Conservation (phyloP, 2,113 vertebrate species). For the Apodemus sylvaticus region DNA sequence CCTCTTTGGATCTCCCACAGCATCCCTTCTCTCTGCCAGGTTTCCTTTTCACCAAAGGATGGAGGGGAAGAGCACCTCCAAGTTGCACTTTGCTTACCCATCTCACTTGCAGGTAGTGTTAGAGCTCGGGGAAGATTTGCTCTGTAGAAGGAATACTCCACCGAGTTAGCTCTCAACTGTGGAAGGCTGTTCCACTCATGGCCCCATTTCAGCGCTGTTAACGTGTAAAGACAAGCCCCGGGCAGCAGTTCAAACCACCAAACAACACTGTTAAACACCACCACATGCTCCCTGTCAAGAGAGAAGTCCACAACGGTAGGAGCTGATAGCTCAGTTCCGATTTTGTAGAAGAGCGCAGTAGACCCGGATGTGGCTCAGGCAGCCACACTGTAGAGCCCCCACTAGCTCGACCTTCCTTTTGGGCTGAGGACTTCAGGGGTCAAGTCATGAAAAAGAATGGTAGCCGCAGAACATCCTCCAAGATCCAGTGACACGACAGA, state of each 20-base stretch:
- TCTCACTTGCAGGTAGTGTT: neutral
- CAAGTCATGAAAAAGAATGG: neutral
- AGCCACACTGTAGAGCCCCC: neutral
- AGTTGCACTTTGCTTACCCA: neutral
- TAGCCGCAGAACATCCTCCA: accelerated
- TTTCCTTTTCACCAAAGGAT: neutral
- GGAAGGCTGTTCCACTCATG: neutral
- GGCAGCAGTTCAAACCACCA: constrained; percentile 14
- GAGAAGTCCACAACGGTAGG: neutral
- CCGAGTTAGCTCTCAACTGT: neutral
- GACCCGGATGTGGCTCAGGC: neutral
- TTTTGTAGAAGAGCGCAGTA: neutral
- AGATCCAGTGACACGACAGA: neutral
- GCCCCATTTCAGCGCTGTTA: constrained; percentile 32
- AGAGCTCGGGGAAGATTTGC: neutral
- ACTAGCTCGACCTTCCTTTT: neutral
- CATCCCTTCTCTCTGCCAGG: too few species aligned
- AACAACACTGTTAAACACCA: neutral
- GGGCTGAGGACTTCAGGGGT: neutral
- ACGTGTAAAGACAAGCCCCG: neutral
- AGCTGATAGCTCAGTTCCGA: neutral
- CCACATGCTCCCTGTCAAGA: neutral
- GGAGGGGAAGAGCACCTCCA: neutral
- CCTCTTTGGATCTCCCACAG: neutral
- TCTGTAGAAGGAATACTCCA: neutral